A percentile compares a stretch with the other conserved stretches of the same genome.
Conservation (phyloP, 2,113 vertebrate genomes). For the Oxyura jamaicensis region DNA sequence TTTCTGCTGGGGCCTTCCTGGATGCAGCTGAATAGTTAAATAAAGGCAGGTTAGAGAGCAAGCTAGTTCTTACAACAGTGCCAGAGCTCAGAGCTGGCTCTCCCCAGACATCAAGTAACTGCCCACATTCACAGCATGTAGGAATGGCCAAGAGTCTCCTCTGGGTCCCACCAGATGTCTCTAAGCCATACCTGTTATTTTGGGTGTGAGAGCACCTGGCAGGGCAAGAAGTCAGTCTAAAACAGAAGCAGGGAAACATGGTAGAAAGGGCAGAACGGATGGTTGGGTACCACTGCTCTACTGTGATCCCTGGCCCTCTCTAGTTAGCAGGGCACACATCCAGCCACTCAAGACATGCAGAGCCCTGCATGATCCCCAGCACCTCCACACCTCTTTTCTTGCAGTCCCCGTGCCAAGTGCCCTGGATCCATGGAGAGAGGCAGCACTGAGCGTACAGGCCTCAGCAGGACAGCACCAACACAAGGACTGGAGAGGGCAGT, state of each 20-base stretch:
- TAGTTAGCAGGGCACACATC: background rate
- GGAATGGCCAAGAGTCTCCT: background rate
- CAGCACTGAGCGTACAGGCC: background rate
- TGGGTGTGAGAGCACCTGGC: background rate
- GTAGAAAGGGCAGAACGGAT: background rate
- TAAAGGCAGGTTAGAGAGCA: background rate
- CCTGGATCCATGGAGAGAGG: background rate
- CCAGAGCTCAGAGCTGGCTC: background rate
- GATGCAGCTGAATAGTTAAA: background rate
- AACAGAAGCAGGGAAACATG: background rate
- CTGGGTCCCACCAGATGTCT: background rate
- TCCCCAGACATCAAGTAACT: background rate
- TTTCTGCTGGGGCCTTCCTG: background rate
- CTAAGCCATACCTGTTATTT: background rate
- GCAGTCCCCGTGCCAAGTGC: background rate
- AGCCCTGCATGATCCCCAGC: background rate
- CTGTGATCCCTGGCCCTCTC: background rate
- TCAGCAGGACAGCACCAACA: background rate
- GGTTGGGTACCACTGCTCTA: background rate
- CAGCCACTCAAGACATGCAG: background rate
- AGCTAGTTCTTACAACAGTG: background rate
- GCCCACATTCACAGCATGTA: fast-evolving
- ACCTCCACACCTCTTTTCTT: fast-evolving
- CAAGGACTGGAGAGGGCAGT: background rate
- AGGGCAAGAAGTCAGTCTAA: background rate